phyloP scores from a whole-genome alignment of 1,140 invertebrate genomes.

The Gryllus bimaculatus region DNA sequence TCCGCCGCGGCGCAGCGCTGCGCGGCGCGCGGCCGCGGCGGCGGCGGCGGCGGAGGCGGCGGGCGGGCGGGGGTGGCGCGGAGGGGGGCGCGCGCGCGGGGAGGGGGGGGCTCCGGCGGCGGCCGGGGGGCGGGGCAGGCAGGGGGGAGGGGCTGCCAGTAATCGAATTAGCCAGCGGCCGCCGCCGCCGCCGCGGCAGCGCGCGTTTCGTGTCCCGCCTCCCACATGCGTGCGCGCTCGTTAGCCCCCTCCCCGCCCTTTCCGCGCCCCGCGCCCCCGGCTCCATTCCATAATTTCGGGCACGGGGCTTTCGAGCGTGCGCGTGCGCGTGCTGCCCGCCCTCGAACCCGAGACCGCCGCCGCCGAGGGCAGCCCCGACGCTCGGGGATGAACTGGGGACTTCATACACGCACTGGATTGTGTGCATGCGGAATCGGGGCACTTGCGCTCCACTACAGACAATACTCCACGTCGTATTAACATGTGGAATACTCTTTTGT shows the following conservation, averaged over 20 bases:
- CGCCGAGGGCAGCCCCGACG: no score
- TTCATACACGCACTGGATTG: no score
- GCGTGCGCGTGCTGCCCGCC: background rate
- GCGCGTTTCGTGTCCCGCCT: background rate
- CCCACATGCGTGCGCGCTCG: background rate
- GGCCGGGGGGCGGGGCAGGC: background rate
- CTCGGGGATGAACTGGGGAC: no score
- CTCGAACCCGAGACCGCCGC: background rate
- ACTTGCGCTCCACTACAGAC: no score
- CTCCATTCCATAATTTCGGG: background rate
- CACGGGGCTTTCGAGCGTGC: background rate
- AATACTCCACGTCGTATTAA: no score
- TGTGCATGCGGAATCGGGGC: no score
- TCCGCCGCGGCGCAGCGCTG: background rate
- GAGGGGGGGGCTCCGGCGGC: background rate
- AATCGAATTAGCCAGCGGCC: constrained; percentile 2
- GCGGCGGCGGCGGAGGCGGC: no score
- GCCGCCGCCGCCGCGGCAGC: background rate
- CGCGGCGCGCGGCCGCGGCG: background rate
- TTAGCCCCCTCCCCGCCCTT: background rate
- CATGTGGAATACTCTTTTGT: no score
- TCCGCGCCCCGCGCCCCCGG: no score
- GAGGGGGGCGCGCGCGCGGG: background rate
- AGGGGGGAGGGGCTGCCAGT: background rate
- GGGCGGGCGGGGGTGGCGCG: background rate